Evolutionary conservation across 1,140 invertebrate species (phyloP).

Genomic region (Ips nitidus): DNA sequence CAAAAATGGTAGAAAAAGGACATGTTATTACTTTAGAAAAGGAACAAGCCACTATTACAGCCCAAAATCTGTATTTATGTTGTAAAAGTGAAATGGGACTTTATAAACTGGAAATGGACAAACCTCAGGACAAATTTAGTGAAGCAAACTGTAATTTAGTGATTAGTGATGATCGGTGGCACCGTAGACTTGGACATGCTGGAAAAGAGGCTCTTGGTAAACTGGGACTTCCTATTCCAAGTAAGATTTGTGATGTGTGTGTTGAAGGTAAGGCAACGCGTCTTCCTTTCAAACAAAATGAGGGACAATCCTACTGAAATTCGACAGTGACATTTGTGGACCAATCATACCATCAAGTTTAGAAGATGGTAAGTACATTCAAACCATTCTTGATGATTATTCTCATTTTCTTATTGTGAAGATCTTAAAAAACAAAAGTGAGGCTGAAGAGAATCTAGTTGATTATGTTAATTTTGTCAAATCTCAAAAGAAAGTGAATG

Average conservation of each 20-base stretch:
- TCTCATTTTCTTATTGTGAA: conserved; percentile 47
- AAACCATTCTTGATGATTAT: no score
- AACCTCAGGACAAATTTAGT: no score
- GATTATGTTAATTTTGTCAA: conserved; percentile 21
- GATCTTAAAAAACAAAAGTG: conserved; percentile 46
- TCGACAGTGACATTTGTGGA: conserved; percentile 49
- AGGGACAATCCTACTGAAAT: conserved; percentile 40
- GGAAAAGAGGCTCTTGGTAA: conserved; percentile 19
- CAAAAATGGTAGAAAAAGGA: no score
- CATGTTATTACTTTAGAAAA: no score
- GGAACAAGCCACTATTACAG: no score
- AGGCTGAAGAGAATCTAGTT: conserved; percentile 20
- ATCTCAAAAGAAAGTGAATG: conserved; percentile 34
- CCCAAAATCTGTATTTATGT: no score
- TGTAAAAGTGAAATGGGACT: no score
- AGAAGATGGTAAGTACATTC: conserved; percentile 48
- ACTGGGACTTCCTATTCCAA: conserved; percentile 17
- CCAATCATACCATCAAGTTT: conserved; percentile 44
- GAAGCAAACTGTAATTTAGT: no score
- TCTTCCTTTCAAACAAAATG: conserved; percentile 40
- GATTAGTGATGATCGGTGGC: conserved; percentile 34
- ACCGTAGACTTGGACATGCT: conserved; percentile 36
- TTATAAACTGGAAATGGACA: no score
- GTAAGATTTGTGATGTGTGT: conserved; percentile 40
- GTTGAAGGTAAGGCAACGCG: conserved; percentile 41